These are phyloP conservation scores for Galerucella pusilla DNA, from an alignment of 2,888 invertebrate species.

Conservation along the genomic window DNA sequence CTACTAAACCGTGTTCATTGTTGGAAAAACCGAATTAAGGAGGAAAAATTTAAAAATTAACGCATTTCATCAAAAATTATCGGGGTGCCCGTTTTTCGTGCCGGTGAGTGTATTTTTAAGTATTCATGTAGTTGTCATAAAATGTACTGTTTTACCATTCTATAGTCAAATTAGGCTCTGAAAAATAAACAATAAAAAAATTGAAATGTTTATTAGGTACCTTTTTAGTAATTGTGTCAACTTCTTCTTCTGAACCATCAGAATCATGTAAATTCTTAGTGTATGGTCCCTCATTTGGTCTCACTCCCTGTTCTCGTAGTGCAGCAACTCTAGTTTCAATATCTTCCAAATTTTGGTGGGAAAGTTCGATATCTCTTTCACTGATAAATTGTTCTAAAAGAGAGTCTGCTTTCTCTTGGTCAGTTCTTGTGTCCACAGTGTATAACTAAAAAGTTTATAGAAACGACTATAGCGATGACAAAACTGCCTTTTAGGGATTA, in stretches of 20 bases:
- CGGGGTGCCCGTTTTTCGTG: too few species aligned
- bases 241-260: constrained; percentile 60
- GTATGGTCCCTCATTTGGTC: constrained; percentile 60
- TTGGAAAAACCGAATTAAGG: too few species aligned
- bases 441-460: constrained; percentile 59
- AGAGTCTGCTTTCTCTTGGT: constrained; percentile 78
- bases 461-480: neutral
- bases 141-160: too few species aligned
- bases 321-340: constrained; percentile 69
- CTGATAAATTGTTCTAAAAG: constrained; percentile 69
- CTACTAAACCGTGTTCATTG: too few species aligned
- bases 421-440: constrained; percentile 71
- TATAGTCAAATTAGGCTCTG: too few species aligned
- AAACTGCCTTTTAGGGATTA: too few species aligned
- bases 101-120: too few species aligned
- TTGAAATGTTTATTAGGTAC: constrained; percentile 46
- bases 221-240: constrained; percentile 63
- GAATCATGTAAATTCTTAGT: constrained; percentile 61
- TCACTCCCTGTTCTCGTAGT: constrained; percentile 66
- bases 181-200: neutral
- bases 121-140: too few species aligned
- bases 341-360: constrained; percentile 66
- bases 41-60: too few species aligned
- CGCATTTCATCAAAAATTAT: too few species aligned
- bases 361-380: constrained; percentile 65